Base-by-base conservation (phyloP, 30 jellyfish, hydroid and myxozoan species). In the Euphysa ruthae region DNA sequence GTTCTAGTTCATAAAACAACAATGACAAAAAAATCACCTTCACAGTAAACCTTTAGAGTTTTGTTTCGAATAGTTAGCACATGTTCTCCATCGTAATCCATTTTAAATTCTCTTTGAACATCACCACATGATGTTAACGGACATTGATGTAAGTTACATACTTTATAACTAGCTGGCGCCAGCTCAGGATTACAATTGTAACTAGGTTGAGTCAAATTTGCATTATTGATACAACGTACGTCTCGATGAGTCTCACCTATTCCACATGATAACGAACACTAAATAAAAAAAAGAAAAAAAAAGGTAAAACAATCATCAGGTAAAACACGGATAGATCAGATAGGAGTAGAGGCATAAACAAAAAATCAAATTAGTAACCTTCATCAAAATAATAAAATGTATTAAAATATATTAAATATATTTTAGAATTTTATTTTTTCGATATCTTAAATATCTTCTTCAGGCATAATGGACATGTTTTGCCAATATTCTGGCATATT, bases 51-150 rank as follows among this genome's bases (percentile, higher is more conserved):
- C 1, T 19, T 0, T 0, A 43, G 46, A 13, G 80, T 20, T 26
- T 49, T 18, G 24, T 49, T 49, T 22, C 21, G 15, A 42, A 68
- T 58, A 8, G 25, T 46, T 32, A 86, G 35, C 58, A 61, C 16
- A 35, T 82, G 94, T 55, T 90, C 98, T 12, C 98, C 98, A 49
- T 90, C 95, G 42, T 33, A 43, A 15, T 83, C 35, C 26, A 90
- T 50, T 31, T 80, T 77, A 14, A 34, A 69, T 27, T 66, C 51
- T 12, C 43, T 46, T 71, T 90, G 93, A 6, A 90, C 80, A 38
- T 70, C 95, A 10, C 93, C 82, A 46, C 98, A 90, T 8, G 98
- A 81, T 49, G 50, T 63, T 33, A 90, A 83, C 6, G 98, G 98
- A 74, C 98, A 90, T 2, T 77, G 34, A 31, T 76, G 86, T 7